Evolutionary conservation across 2,797 vertebrate species (phyloP).

Genomic region (Gadopsis bispinosus): DNA sequence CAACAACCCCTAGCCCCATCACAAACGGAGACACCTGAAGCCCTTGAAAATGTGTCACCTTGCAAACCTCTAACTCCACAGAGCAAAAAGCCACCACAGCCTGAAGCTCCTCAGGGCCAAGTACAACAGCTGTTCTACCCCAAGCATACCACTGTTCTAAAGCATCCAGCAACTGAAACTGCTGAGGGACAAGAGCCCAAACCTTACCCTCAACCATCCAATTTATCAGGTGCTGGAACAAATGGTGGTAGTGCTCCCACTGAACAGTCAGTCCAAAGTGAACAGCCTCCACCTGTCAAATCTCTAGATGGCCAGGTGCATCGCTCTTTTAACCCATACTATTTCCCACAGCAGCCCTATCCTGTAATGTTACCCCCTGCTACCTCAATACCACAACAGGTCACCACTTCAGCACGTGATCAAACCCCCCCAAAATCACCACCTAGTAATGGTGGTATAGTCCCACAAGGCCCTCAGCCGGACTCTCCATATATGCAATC

Average conservation of each 20-base stretch:
- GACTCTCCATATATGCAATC: background rate
- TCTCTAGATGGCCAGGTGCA: background rate
- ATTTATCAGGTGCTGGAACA: background rate
- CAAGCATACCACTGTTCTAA: background rate
- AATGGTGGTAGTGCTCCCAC: background rate
- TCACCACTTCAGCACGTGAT: background rate
- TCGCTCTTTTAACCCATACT: background rate
- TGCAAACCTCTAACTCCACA: background rate
- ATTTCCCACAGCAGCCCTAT: constrained; percentile 21
- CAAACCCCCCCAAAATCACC: background rate
- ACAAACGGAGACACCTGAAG: background rate
- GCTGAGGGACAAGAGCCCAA: background rate
- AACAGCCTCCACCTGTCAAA: background rate
- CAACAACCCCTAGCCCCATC: background rate
- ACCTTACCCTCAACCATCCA: background rate
- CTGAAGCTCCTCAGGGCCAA: background rate
- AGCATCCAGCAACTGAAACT: background rate
- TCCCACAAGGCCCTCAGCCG: background rate
- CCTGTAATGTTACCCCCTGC: constrained; percentile 8
- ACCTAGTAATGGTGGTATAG: background rate
- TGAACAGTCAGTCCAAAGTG: background rate
- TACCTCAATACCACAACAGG: background rate
- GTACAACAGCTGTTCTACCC: constrained; percentile 7
- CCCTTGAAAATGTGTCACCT: background rate
- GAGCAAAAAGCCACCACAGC: background rate